Base-by-base conservation (phyloP, 2,888 invertebrate species). In the Agonopterix alstromeriana region DNA sequence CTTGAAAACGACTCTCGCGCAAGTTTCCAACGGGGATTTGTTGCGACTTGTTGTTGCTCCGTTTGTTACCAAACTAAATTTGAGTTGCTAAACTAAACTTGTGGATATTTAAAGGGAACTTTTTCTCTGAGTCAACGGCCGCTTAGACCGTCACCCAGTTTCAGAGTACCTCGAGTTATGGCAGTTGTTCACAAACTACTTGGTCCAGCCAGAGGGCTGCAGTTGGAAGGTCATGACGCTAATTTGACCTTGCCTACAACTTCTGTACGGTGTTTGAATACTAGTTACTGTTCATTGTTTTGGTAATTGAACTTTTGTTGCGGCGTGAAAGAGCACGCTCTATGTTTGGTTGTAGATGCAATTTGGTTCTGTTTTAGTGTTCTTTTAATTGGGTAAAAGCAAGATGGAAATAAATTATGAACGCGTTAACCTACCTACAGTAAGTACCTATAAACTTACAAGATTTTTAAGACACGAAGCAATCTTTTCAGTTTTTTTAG, bases 61-160 rank as follows among this genome's bases (percentile, higher is more conserved):
- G 82, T 82, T 85, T 86, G 86, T 87, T 86, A 77, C 76, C 77
- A 70, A 87, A 88, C 88, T 86, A 86, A 88, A 87, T 87, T 88
- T 86, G 86, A 87, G 87, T 86, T 85, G 83, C 80, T 84, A 78
- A 85, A 86, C 86, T 86, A 82, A 85, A 87, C 78, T 88, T 86
- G 84, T 73, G 81, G 87, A 87, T 88, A 87, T 88, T 88, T 87
- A 87, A 88, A 87, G 82, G 69, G 82, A 88, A 88, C 84, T 88
- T 88, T 88, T 87, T 88, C 87, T 82, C 83, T 80, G 81, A 87
- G 88, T 88, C 88, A 87, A 88, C 81, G 88, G 83, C 86, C 85
- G 77, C 66, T 73, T 77, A 74, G 82, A 82, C 83, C 83, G 88
- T 88, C 86, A 86, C 88, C 88, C 83, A 87, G 88, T 88, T 88